Percentiles rank a stretch among this genome's conserved stretches.
Evolutionary conservation across 2,888 invertebrate genomes (phyloP).

Genomic region (Linnaemya tessellans): DNA sequence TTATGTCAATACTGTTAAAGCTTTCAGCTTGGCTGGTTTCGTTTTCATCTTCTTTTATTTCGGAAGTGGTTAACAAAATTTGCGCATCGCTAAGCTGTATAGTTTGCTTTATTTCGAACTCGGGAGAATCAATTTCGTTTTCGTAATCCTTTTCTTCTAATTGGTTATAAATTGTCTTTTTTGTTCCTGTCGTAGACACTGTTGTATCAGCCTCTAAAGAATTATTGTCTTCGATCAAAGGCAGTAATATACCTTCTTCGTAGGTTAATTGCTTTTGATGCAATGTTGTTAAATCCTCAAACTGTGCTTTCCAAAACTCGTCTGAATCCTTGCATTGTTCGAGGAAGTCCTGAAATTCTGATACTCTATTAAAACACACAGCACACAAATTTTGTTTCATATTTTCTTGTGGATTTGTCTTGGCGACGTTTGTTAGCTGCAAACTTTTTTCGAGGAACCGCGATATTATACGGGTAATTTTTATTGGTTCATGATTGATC

Average conservation of each 20-base stretch:
- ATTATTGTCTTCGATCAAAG: slow-evolving; percentile 27
- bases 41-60: slow-evolving; percentile 6
- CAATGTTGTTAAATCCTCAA: slow-evolving; percentile 27
- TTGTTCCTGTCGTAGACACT: slow-evolving; percentile 42
- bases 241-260: slow-evolving; percentile 17
- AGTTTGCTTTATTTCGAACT: neutral
- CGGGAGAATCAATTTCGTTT: neutral
- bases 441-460: slow-evolving; percentile 61
- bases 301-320: slow-evolving; percentile 66
- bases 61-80: neutral
- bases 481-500: slow-evolving; percentile 65
- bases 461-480: slow-evolving; percentile 60
- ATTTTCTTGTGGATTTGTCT: slow-evolving; percentile 37
- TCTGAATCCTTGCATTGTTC: slow-evolving; percentile 67
- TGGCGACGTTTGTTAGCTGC: slow-evolving; percentile 50
- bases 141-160: neutral
- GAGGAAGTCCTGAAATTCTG: slow-evolving; percentile 65
- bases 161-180: neutral
- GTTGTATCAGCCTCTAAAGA: slow-evolving; percentile 59
- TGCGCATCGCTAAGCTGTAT: neutral
- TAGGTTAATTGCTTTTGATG: neutral
- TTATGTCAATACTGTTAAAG: slow-evolving; percentile 30
- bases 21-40: slow-evolving; percentile 9
- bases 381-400: slow-evolving; percentile 70
- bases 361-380: slow-evolving; percentile 64